Evolutionary conservation across 2,113 vertebrate genomes (phyloP).

Genomic region (Thamnophis sirtalis): DNA sequence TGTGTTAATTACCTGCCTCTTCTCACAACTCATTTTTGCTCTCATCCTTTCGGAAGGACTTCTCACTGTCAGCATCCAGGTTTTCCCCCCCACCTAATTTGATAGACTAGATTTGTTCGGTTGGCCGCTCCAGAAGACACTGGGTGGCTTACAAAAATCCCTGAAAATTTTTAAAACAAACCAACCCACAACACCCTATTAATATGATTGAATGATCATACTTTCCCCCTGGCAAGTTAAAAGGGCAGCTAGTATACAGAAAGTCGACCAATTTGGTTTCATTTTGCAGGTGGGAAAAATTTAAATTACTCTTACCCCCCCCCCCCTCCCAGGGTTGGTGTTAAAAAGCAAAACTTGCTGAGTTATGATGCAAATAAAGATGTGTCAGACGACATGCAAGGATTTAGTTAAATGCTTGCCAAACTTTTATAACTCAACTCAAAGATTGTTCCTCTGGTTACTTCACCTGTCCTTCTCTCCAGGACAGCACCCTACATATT

Average conservation of each 20-base stretch:
- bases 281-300: not conserved
- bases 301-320: too few relatives aligned
- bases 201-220: not conserved
- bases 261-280: not conserved
- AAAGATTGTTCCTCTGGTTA: not conserved
- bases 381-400: not conserved
- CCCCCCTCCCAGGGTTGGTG: not conserved
- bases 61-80: not conserved
- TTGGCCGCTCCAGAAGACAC: not conserved
- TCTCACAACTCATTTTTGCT: not conserved
- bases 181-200: not conserved
- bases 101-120: not conserved
- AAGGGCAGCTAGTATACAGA: not conserved
- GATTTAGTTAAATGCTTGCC: not conserved
- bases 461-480: not conserved
- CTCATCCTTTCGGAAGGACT: not conserved
- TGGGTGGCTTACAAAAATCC: not conserved
- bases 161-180: not conserved
- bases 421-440: not conserved
- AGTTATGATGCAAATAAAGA: not conserved
- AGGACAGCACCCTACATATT: not conserved
- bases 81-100: not conserved
- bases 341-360: not conserved
- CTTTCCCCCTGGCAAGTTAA: not conserved
- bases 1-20: not conserved